Evolutionary conservation across 2,113 vertebrate species (phyloP), one percentile per base, ranked within the genome.

Genomic region (Formicarius rufipectus): DNA sequence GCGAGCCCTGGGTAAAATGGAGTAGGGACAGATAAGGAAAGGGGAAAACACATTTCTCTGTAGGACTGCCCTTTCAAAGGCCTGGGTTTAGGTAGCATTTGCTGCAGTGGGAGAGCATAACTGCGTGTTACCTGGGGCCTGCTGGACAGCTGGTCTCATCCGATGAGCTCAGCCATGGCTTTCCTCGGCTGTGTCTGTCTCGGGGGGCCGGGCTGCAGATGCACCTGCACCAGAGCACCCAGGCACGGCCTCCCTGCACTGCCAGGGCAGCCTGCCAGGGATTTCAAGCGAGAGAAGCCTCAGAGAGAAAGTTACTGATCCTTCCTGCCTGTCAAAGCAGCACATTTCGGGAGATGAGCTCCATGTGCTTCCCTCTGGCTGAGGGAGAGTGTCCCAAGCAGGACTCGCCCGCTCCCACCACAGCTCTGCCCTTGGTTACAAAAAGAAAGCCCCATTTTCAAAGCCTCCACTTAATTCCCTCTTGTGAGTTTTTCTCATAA

Each of bases 401-500:
- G 28, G 76, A 27, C 72, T 84, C n/a, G 18, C 52, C 39, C 19
- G 12, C 20, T 63, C 49, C 42, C n/a, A 33, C 1, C 0, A 24
- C 1, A 4, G 42, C 88, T 83, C 66, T 5, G 73, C 68, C 39
- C 67, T 67, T 44, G 30, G 27, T 39, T 90, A 27, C 42, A 39
- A 66, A 88, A 37, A 64, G 74, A 87, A 30, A 55, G 1, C 1
- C 42, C 27, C 20, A 4, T 81, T 94, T 96, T 95, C 87, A 92
- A 95, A 96, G 92, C 83, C 4, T 24, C 42, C 50, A 31, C 40
- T 86, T 84, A 91, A 94, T 94, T 95, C 91, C 87, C 95, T 87
- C 81, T 59, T 95, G 90, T 90, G 85, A 96, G 83, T 90, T 89
- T 95, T 95, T 94, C 92, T 96, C 84, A 53, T 94, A 96, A 94